Percentiles rank a stretch among this genome's conserved stretches.
Conservation (phyloP, 2,888 invertebrate species). For the Glyphotaelius pellucidus region DNA sequence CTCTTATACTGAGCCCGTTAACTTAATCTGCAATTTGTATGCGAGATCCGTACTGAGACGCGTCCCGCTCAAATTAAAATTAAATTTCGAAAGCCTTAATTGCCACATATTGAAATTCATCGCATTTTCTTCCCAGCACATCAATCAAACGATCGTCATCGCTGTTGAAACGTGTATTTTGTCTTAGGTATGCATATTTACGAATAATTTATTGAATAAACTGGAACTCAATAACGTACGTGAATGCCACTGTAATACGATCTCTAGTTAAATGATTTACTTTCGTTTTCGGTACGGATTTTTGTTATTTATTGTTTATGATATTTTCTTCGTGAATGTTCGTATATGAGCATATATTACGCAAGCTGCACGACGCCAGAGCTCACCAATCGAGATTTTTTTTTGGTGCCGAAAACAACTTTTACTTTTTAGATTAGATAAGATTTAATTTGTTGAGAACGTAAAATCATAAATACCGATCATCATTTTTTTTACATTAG, state of each 20-base stretch:
- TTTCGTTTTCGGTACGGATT: too few species aligned
- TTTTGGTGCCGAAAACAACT: too few species aligned
- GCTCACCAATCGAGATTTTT: too few species aligned
- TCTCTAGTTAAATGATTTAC: not conserved
- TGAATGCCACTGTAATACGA: not conserved
- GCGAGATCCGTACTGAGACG: slow-evolving; percentile 35
- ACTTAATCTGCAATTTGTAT: slow-evolving; percentile 53
- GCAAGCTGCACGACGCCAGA: too few species aligned
- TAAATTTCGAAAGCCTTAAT: slow-evolving; percentile 42
- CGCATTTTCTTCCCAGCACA: not conserved
- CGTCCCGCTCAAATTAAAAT: slow-evolving; percentile 45
- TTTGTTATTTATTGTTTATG: too few species aligned
- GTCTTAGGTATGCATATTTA: not conserved
- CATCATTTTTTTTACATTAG: too few species aligned
- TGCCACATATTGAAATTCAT: slow-evolving; percentile 44
- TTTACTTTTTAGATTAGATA: too few species aligned
- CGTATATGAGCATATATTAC: too few species aligned
- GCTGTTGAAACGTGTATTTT: not conserved
- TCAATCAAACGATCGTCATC: slow-evolving; percentile 26
- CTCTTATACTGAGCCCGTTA: slow-evolving; percentile 20
- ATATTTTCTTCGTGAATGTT: too few species aligned
- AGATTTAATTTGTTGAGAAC: too few species aligned
- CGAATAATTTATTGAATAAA: not conserved
- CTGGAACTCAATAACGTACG: not conserved
- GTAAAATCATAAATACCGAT: too few species aligned